Evolutionary conservation across 2,113 vertebrate genomes (phyloP).

Genomic region (Leptodactylus fuscus): DNA sequence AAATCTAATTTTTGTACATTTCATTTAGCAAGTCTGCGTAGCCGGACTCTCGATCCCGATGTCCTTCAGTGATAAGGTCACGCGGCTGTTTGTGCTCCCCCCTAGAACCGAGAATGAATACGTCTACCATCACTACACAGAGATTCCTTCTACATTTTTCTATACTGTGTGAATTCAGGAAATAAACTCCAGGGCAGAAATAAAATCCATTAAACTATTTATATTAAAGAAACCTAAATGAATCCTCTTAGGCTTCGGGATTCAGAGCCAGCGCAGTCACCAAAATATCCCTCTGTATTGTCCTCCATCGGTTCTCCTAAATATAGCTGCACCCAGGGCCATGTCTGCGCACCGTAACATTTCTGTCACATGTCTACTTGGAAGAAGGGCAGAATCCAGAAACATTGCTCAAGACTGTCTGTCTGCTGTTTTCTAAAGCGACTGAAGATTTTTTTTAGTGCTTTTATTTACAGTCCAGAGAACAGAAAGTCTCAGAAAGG

Average conservation of each 20-base stretch:
- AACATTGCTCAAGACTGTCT: slow-evolving; percentile 48
- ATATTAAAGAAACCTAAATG: slow-evolving; percentile 1
- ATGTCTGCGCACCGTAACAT: slow-evolving; percentile 48
- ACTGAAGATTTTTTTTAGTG: slow-evolving; percentile 10
- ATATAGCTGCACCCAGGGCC: slow-evolving; percentile 42
- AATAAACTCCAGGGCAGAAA: background rate
- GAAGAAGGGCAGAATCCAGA: slow-evolving; percentile 27
- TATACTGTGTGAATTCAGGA: background rate
- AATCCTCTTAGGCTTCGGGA: background rate
- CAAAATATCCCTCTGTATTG: slow-evolving; percentile 6
- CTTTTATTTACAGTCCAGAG: slow-evolving; percentile 27
- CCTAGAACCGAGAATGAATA: background rate
- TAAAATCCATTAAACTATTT: background rate
- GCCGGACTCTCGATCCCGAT: background rate
- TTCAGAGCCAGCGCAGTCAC: background rate
- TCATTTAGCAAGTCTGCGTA: background rate
- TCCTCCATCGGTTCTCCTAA: background rate
- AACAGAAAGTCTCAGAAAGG: slow-evolving; percentile 20
- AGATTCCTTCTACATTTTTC: background rate
- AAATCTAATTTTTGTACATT: background rate
- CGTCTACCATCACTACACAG: background rate
- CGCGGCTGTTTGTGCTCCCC: background rate
- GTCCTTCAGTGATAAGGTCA: slow-evolving; percentile 10
- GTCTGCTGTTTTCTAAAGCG: slow-evolving; percentile 35
- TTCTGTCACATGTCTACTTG: slow-evolving; percentile 31